These are phyloP conservation scores for Geopemphigus sp. DNA, from an alignment of 1,140 invertebrate genomes.

Conservation along the genomic window DNA sequence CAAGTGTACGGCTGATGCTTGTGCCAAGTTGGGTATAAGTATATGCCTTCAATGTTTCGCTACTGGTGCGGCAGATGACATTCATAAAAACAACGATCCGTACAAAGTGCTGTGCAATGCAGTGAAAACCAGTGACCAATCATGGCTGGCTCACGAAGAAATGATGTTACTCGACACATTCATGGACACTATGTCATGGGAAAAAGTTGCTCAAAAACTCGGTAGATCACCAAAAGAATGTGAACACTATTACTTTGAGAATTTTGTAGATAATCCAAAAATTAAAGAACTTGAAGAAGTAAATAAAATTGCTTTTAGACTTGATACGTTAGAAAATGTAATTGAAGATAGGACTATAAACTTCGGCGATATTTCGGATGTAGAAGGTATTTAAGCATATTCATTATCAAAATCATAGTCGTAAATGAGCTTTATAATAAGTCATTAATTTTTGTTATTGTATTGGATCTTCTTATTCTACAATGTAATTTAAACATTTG, in stretches of 20 bases:
- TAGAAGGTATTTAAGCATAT: not conserved
- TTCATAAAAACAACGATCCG: constrained; percentile 34
- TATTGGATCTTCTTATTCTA: too few species aligned
- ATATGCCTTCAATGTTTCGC: constrained; percentile 35
- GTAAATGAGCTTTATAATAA: too few species aligned
- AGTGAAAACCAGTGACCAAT: not conserved
- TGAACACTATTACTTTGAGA: constrained; percentile 29
- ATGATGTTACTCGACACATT: constrained; percentile 28
- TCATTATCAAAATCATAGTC: too few species aligned
- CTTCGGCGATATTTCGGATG: not conserved
- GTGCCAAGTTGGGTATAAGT: not conserved
- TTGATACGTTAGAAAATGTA: not conserved
- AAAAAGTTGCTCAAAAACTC: constrained; percentile 13
- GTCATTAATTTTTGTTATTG: too few species aligned
- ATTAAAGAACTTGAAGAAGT: not conserved
- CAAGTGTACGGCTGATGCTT: not conserved
- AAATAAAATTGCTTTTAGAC: constrained; percentile 25
- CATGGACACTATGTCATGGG: constrained; percentile 23
- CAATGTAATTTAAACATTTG: too few species aligned
- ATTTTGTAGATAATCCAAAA: constrained; percentile 35
- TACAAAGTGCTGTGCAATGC: constrained; percentile 34
- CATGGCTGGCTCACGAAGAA: constrained; percentile 30
- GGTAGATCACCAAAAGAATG: constrained; percentile 8
- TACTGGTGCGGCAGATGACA: not conserved
- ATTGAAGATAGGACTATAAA: not conserved